Base-by-base conservation (phyloP, 2,797 vertebrate genomes). In the Cossypha caffra region DNA sequence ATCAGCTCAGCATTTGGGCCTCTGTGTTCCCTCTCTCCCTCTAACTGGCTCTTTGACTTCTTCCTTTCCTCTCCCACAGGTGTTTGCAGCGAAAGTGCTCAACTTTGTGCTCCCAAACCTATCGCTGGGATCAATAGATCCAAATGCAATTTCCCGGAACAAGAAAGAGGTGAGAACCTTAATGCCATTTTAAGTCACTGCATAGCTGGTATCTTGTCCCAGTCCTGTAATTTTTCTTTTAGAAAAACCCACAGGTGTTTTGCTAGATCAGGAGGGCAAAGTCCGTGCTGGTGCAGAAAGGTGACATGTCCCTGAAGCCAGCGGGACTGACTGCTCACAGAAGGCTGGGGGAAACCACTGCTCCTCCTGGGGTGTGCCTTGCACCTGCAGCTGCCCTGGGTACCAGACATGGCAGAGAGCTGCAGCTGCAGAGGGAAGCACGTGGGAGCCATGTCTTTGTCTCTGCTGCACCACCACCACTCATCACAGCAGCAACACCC, bases 71-170 rank as follows among this genome's bases (percentile, higher is more conserved):
- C 88, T 87, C 74, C 77, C 89, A 47, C 96, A 99, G 99, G 98
- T 99, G 97, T 99, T 99, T 61, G 71, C 99, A 72, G 99, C 98
- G 0, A 99, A 99, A 98, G 91, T 99, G 55, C 97, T 99, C 90
- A 99, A 98, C 96, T 97, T 99, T 13, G 96, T 99, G 96, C 79
- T 99, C 93, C 99, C 99, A 40, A 99, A 98, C 90, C 78, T 99
- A 55, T 92, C 98, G 31, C 96, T 99, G 86, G 99, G 99, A 63
- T 84, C 98, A 0, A 99, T 99, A 28, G 98, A 99, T 14, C 98
- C 99, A 92, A 99, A 97, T 16, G 98, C 98, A 95, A 64, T 99
- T 83, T 99, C 99, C 67, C 98, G 99, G 78, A 99, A 99, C 96
- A 98, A 98, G 93, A 98, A 98, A 11, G 98, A 99, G 99, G 99